Base-by-base conservation (phyloP, 2,113 vertebrate genomes). In the Ctenodactylus gundi region DNA sequence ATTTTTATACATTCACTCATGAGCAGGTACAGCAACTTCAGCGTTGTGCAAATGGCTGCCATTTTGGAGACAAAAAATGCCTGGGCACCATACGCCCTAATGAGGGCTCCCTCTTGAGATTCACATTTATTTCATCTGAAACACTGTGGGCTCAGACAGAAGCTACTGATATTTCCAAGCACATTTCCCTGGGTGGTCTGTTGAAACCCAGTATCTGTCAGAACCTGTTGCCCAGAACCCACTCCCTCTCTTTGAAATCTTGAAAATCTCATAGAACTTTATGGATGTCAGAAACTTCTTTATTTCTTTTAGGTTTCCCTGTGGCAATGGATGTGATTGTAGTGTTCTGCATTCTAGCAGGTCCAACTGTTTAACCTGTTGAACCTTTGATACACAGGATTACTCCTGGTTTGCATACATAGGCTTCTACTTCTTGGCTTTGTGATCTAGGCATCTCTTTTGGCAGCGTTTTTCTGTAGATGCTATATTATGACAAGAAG, bases 381-480 rank as follows among this genome's bases (percentile, higher is more conserved):
- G 80, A 31, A 4, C 1, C 1, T 94, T 67, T 65, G 18, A 29
- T 2, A 41, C 39, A 20, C 2, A 55, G 29, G 17, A 25, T 29
- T 65, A 73, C 13, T 60, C 49, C 12, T 13, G 0, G n/a, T 55
- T 81, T 72, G 17, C 25, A 72, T 41, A 3, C 51, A 67, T 27
- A 44, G 31, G 17, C 12, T 49, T 83, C 3, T 93, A 58, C 85
- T 60, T 64, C 2, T 88, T 51, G 82, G 53, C 44, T 75, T 58
- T 84, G 6, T 58, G 41, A 25, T 81, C 10, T 55, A 81, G 31
- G n/a, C 23, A 76, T 93, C 88, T 91, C 34, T 85, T 90, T 90
- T 65, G 31, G 25, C 44, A 70, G 20, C 36, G 39, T 51, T n/a
- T 1, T 44, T 92, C 46, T 88, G 53, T 83, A 67, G 44, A 55